Base-by-base conservation (phyloP, 2,113 vertebrate species). In the Delphinus delphis region DNA sequence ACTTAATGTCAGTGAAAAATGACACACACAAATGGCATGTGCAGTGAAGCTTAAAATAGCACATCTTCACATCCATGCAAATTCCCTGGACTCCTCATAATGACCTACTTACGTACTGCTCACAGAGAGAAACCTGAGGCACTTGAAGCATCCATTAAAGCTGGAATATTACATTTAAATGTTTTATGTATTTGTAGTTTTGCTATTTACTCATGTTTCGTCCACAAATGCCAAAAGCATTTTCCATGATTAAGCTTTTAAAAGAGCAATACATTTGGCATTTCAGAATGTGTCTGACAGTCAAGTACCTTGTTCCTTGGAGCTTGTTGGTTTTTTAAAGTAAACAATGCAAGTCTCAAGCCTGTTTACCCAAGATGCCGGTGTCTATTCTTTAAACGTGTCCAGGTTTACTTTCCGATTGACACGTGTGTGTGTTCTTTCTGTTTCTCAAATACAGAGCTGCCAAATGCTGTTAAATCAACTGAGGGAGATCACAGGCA, bases 401-500 rank as follows among this genome's bases (percentile, higher is more conserved):
- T 62, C 12, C 25, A 60, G 21, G 28, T 88, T 87, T 97, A 18
- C 58, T 86, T 90, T 93, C n/a, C 93, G 65, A 94, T 67, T 88
- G 88, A 96, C 38, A 14, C 1, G 0, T 63, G 8, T 88, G 36
- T 95, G 0, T 65, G 82, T 13, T 31, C 76, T 76, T 80, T 93
- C 96, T 95, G 8, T 94, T 85, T 65, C 50, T 92, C 95, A 96
- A 96, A 91, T 85, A 0, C 10, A 99, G 99, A 99, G 98, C 38
- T 98, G 97, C 95, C 99, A 99, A 94, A 98, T 99, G 98, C 98
- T 99, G 94, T 98, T 99, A 95, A 99, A 99, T 98, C 99, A 99
- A 97, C 98, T 99, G 98, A 99, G 96, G 90, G 99, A 99, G 98
- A 99, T 99, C 98, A 99, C 99, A 1, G 99, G 99, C 60, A 99